Conservation (phyloP, 1,140 invertebrate genomes). For the Ceratosolen solmsi region DNA sequence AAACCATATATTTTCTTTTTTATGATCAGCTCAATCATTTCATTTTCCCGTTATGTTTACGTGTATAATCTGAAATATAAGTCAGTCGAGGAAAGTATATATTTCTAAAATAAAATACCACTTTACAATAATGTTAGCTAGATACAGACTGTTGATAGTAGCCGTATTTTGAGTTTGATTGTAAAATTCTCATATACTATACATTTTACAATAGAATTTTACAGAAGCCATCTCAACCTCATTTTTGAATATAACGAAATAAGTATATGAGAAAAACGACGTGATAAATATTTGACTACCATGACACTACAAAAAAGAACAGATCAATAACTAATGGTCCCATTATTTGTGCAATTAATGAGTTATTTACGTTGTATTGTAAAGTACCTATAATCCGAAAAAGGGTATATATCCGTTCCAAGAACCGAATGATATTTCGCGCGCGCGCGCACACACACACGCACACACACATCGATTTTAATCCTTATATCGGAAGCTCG, state of each 20-base stretch:
- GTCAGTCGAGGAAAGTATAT: background rate
- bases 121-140: background rate
- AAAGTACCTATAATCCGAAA: conserved; percentile 12
- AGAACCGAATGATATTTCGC: background rate
- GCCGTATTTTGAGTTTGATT: background rate
- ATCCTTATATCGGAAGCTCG: conserved; percentile 43
- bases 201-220: background rate
- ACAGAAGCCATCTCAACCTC: background rate
- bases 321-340: background rate
- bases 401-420: background rate
- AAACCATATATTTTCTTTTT: too few relatives aligned
- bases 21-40: too few relatives aligned
- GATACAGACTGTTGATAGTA: background rate
- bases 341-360: conserved; percentile 38
- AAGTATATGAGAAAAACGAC: background rate
- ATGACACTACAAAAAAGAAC: conserved; percentile 3
- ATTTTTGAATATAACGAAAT: background rate
- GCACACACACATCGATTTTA: conserved; percentile 6
- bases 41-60: too few relatives aligned
- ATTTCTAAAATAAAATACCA: background rate
- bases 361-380: conserved; percentile 24
- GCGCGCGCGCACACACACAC: background rate
- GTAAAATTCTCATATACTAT: background rate
- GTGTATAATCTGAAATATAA: too few relatives aligned
- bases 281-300: background rate